A percentile compares a stretch with the other conserved stretches of the same genome.
phyloP scores from a whole-genome alignment of 2,113 vertebrate species.

The Hyperopisus bebe region DNA sequence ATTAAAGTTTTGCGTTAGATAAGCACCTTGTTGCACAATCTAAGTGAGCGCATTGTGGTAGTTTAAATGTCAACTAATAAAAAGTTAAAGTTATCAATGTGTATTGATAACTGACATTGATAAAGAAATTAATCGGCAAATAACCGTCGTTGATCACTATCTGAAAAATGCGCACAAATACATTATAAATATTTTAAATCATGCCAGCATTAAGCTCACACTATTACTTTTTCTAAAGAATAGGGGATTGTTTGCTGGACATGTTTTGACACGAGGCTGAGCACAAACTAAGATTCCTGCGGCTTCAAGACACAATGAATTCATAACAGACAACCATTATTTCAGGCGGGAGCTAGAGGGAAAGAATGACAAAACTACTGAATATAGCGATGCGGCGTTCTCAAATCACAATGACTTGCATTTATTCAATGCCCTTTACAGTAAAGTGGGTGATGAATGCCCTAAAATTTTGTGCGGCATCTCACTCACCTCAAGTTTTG shows the following conservation, averaged over 20 bases:
- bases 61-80: not conserved
- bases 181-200: not conserved
- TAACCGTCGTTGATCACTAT: not conserved
- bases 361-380: not conserved
- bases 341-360: not conserved
- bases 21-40: not conserved
- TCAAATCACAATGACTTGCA: not conserved
- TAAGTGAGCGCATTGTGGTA: not conserved
- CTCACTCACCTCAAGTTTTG: not conserved
- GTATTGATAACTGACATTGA: not conserved
- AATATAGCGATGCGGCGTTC: not conserved
- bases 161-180: not conserved
- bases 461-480: not conserved
- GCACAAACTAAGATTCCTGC: not conserved
- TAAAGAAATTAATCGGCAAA: not conserved
- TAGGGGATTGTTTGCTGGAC: not conserved
- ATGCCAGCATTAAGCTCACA: not conserved
- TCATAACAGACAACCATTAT: not conserved
- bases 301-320: not conserved
- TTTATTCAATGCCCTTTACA: not conserved
- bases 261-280: constrained; percentile 4
- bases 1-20: not conserved
- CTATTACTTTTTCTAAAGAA: not conserved
- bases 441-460: not conserved
- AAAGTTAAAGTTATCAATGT: not conserved